phyloP scores from a whole-genome alignment of 53 echinoderm and acorn worm genomes.

The Apostichopus leukothele region DNA sequence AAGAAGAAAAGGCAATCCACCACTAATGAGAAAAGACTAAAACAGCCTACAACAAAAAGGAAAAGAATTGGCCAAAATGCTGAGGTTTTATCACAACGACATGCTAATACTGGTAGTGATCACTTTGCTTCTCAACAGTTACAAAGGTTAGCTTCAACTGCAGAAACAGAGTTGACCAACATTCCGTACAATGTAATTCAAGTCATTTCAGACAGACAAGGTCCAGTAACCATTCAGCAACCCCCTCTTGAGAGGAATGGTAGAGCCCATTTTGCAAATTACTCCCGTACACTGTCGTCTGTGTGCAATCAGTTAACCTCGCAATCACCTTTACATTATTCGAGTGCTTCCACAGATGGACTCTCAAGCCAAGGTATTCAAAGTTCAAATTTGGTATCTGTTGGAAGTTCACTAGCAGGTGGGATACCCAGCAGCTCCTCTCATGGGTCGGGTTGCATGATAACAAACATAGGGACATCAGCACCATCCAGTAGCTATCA shows the following conservation, averaged over 20 bases:
- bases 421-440: not conserved
- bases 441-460: not conserved
- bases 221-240: not conserved
- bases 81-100: not conserved
- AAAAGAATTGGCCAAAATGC: not conserved
- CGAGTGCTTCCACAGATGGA: not conserved
- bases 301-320: not conserved
- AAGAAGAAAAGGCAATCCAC: not conserved
- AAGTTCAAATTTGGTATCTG: not conserved
- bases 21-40: not conserved
- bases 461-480: not conserved
- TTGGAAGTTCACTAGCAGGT: not conserved
- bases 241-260: not conserved
- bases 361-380: not conserved
- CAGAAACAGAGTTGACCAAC: not conserved
- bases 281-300: not conserved
- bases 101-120: not conserved
- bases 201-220: not conserved
- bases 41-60: not conserved
- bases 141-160: constrained; percentile 10
- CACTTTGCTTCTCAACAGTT: not conserved
- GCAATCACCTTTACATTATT: constrained; percentile 6
- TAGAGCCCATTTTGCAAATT: not conserved
- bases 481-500: not conserved
- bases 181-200: constrained; percentile 13